Base-by-base conservation (phyloP, 2,797 vertebrate species). In the Trachurus trachurus region DNA sequence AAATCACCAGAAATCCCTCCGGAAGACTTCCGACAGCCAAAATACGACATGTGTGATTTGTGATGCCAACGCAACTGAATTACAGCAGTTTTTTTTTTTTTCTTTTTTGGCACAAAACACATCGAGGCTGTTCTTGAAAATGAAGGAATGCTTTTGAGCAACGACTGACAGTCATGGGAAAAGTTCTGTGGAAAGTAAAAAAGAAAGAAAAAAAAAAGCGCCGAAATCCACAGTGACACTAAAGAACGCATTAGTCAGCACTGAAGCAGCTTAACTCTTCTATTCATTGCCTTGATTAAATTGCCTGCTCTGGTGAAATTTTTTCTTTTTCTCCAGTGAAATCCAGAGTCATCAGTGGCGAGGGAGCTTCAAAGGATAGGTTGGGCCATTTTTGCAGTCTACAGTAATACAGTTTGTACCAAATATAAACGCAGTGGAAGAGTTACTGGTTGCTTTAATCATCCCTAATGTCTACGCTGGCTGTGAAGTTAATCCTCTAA, bases 1-100 rank as follows among this genome's bases (percentile, higher is more conserved):
- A 63, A 58, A 62, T 71, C 76, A 77, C 31, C 34, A 21, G 50
- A 54, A 71, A 39, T 47, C 76, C 68, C 62, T 17, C 13, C 58
- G 66, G 60, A 59, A 17, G 56, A 40, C 17, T 39, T 17, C 6
- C 44, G 47, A 66, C 71, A 65, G 67, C 56, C 59, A 26, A 77
- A 56, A 61, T 42, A 42, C 66, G 50, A 68, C 71, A 64, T 6
- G 13, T 19, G 19, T 63, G 34, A 60, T 58, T 22, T 12, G 22
- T 21, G 57, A 8, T 3, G 6, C 61, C 0, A 61, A 42, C 45
- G 0, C 42, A 61, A 67, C 26, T 5, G 5, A 39, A 52, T 61
- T 37, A 22, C 22, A 56, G 47, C 12, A 56, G 37, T 19, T 19
- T 3, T 61, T 39, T 34, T 34, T 34, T 34, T 34, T 34, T 34